A percentile compares a stretch with the other conserved stretches of the same genome.
Conservation (phyloP, 2,113 vertebrate species). For the Paradoxurus hermaphroditus region DNA sequence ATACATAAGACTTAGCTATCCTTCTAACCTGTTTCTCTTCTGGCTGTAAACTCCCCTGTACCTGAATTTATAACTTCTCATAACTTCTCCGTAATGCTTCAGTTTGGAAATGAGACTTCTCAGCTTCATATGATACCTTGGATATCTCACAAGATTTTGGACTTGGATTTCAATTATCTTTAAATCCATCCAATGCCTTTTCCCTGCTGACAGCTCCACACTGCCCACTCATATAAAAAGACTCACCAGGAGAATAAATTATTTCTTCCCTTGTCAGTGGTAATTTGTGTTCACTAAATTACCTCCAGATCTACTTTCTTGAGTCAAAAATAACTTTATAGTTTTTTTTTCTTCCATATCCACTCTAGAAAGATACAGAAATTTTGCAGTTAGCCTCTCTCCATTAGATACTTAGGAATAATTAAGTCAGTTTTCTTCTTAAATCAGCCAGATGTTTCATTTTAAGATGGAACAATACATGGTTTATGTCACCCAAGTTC, state of each 20-base stretch:
- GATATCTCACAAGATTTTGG: constrained; percentile 23
- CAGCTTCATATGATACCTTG: background rate
- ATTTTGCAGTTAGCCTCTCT: constrained; percentile 70
- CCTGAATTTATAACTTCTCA: background rate
- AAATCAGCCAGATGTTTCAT: constrained; percentile 67
- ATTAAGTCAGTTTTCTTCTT: constrained; percentile 56
- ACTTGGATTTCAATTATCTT: background rate
- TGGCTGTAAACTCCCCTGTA: background rate
- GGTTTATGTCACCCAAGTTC: constrained; percentile 63
- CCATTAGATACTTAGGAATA: constrained; percentile 59
- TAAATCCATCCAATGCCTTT: constrained; percentile 42
- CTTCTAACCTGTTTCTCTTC: background rate
- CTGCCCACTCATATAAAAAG: constrained; percentile 32
- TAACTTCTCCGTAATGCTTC: background rate
- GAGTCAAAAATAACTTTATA: constrained; percentile 68
- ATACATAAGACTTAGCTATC: background rate
- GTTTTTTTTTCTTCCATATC: constrained; percentile 16
- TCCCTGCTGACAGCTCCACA: constrained; percentile 29
- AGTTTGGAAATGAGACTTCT: background rate
- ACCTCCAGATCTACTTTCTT: constrained; percentile 69
- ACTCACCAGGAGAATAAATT: constrained; percentile 53
- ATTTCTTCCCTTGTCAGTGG: constrained; percentile 58
- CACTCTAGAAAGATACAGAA: constrained; percentile 56
- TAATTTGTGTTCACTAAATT: constrained; percentile 66
- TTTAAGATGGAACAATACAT: constrained; percentile 63